phyloP scores from a whole-genome alignment of 2,113 vertebrate species.

The Corynorhinus townsendii region DNA sequence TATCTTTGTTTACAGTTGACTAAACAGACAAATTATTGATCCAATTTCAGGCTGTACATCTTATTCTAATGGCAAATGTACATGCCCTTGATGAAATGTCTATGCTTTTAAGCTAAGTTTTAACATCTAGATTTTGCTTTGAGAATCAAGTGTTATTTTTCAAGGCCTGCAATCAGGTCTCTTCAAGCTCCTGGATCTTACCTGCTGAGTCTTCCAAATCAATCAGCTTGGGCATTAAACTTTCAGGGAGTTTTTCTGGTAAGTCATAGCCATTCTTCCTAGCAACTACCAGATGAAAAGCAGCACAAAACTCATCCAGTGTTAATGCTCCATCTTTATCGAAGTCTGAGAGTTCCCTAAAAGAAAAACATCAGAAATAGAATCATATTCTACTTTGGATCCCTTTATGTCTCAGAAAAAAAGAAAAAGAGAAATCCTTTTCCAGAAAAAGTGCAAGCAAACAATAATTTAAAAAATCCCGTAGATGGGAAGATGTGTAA shows the following conservation, averaged over 20 bases:
- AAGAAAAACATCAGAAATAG: conserved; percentile 73
- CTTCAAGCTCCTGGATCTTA: conserved; percentile 68
- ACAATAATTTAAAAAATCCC: not conserved
- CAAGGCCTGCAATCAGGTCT: not conserved
- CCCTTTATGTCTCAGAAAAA: conserved; percentile 38
- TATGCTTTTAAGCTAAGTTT: not conserved
- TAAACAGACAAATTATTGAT: not conserved
- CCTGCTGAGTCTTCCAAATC: conserved; percentile 97
- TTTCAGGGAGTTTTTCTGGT: conserved; percentile 98
- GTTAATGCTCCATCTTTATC: conserved; percentile 99
- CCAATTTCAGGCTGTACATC: not conserved
- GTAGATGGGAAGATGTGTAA: not conserved
- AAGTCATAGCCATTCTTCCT: conserved; percentile 99
- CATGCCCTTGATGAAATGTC: not conserved
- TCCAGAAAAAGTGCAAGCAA: not conserved
- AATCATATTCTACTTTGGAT: conserved; percentile 23
- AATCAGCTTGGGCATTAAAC: conserved; percentile 99
- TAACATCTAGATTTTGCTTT: conserved; percentile 3
- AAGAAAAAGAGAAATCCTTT: not conserved
- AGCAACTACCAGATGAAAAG: conserved; percentile 98
- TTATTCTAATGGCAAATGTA: not conserved
- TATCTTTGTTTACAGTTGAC: not conserved
- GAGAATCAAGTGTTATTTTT: not conserved
- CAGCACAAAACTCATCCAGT: conserved; percentile 98
- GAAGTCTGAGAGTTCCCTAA: conserved; percentile 98